Evolutionary conservation across 1,140 invertebrate genomes (phyloP).

Genomic region (Matsumurasca onukii): DNA sequence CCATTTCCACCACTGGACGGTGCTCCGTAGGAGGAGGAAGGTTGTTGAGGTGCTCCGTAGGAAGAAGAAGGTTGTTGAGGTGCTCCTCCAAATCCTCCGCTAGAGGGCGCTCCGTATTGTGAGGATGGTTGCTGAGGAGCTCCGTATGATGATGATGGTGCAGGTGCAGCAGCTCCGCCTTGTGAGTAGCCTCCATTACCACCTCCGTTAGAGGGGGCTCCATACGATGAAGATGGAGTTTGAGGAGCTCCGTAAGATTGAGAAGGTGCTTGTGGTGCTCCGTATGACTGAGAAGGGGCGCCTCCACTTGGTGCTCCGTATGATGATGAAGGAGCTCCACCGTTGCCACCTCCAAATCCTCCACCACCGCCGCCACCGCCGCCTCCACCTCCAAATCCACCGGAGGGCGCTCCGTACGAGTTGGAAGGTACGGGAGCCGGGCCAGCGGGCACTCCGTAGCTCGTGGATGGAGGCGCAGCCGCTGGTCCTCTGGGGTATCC

Average conservation of each 20-base stretch:
- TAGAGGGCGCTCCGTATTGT: slow-evolving; percentile 27
- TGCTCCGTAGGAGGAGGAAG: slow-evolving; percentile 36
- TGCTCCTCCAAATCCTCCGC: slow-evolving; percentile 12
- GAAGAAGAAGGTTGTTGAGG: slow-evolving; percentile 37
- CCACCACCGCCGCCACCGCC: neutral
- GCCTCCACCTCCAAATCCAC: neutral
- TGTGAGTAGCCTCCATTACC: neutral
- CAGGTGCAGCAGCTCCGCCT: slow-evolving; percentile 2
- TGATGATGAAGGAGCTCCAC: slow-evolving; percentile 34
- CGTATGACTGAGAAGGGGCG: neutral
- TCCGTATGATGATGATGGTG: slow-evolving; percentile 34
- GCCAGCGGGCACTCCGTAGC: slow-evolving; percentile 37
- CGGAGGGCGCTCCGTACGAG: slow-evolving; percentile 16
- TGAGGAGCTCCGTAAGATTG: slow-evolving; percentile 3
- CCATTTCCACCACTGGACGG: slow-evolving; percentile 26
- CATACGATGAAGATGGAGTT: slow-evolving; percentile 24
- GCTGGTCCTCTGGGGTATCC: slow-evolving; percentile 16
- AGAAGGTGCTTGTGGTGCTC: neutral
- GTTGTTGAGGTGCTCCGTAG: slow-evolving; percentile 39
- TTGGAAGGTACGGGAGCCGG: slow-evolving; percentile 36
- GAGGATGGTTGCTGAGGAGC: slow-evolving; percentile 34
- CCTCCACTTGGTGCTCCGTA: neutral
- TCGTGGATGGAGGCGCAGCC: slow-evolving; percentile 35
- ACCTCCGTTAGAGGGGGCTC: slow-evolving; percentile 21
- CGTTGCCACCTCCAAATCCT: neutral